Evolutionary conservation across 2,797 vertebrate genomes (phyloP).

Genomic region (Schizopygopsis malacanthus): DNA sequence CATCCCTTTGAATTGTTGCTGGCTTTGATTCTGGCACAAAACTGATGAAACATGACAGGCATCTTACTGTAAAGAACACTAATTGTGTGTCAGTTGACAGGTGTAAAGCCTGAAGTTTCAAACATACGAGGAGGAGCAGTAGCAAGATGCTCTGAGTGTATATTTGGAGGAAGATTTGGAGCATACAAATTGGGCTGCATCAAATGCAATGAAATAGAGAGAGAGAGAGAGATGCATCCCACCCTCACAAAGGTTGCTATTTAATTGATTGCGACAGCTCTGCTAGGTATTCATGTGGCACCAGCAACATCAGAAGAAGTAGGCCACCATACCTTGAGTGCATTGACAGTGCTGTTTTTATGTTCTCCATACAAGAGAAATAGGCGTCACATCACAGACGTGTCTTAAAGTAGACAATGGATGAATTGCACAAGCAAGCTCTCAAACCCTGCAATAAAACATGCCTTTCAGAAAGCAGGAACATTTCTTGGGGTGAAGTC

Average conservation of each 20-base stretch:
- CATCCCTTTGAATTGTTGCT: background rate
- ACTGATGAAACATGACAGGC: slow-evolving; percentile 41
- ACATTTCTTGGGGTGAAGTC: slow-evolving; percentile 54
- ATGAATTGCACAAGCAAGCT: slow-evolving; percentile 56
- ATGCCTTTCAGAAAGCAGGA: slow-evolving; percentile 61
- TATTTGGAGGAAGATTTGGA: slow-evolving; percentile 62
- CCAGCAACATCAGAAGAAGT: slow-evolving; percentile 58
- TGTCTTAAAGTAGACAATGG: background rate
- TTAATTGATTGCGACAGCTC: slow-evolving; percentile 72
- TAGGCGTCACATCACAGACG: slow-evolving; percentile 44
- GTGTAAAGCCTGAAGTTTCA: slow-evolving; percentile 58
- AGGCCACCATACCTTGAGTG: slow-evolving; percentile 53
- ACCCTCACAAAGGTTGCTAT: slow-evolving; percentile 58
- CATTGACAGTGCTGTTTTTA: slow-evolving; percentile 53
- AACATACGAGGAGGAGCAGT: slow-evolving; percentile 63
- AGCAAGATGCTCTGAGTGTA: slow-evolving; percentile 67
- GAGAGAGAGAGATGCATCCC: slow-evolving; percentile 61
- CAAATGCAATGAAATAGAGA: slow-evolving; percentile 53
- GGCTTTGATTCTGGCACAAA: slow-evolving; percentile 47
- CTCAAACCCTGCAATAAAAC: slow-evolving; percentile 51
- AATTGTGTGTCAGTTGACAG: slow-evolving; percentile 54
- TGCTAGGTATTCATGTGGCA: slow-evolving; percentile 50
- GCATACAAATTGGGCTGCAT: slow-evolving; percentile 63
- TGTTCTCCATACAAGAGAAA: slow-evolving; percentile 48
- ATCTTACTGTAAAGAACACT: slow-evolving; percentile 52